A percentile compares a stretch with the other conserved stretches of the same genome.
Evolutionary conservation across 2,888 invertebrate species (phyloP).

Genomic region (Parnassius smintheus): DNA sequence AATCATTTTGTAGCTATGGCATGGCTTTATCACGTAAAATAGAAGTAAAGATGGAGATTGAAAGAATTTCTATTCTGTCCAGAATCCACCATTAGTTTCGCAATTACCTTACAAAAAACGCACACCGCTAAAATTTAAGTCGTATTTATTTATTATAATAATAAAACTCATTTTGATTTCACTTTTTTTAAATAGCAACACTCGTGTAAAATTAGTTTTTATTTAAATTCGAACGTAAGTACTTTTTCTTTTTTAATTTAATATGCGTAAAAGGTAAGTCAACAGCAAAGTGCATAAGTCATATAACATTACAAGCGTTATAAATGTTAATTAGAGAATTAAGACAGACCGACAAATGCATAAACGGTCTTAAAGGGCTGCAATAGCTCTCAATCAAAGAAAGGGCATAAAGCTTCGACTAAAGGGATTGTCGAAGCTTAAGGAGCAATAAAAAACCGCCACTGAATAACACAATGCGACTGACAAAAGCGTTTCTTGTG

Average conservation of each 20-base stretch:
- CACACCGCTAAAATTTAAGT: no score
- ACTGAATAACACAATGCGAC: slow-evolving; percentile 19
- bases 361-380: slow-evolving; percentile 8
- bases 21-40: no score
- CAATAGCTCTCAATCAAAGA: slow-evolving; percentile 38
- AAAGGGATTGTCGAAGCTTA: slow-evolving; percentile 35
- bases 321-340: slow-evolving; percentile 21
- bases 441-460: slow-evolving; percentile 28
- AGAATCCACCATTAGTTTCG: no score
- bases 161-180: no score
- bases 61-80: no score
- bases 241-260: neutral
- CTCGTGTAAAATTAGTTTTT: no score
- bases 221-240: no score
- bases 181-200: no score
- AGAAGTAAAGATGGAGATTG: no score
- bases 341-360: slow-evolving; percentile 10
- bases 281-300: slow-evolving; percentile 4
- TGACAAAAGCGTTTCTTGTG: slow-evolving; percentile 25
- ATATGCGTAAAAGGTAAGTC: neutral
- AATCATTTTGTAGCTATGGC: no score
- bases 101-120: no score
- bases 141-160: no score
- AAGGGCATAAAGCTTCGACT: slow-evolving; percentile 33
- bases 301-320: slow-evolving; percentile 1